Evolutionary conservation across 2,888 invertebrate species (phyloP).

Genomic region (Drosophila imparisetae): DNA sequence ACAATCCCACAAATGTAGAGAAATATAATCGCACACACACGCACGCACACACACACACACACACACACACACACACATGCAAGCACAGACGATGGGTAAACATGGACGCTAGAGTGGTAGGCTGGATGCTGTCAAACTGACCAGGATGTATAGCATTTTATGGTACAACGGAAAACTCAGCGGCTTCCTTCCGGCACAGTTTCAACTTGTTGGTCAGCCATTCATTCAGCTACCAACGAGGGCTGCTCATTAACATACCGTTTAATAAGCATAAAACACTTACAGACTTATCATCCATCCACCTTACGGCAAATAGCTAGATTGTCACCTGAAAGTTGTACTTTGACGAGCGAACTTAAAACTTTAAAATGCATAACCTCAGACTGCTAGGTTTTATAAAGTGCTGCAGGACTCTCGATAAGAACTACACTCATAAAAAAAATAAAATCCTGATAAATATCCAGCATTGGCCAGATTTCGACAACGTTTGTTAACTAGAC

Average conservation of each 20-base stretch:
- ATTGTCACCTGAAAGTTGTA: not conserved
- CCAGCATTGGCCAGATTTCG: not conserved
- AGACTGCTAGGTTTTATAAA: not conserved
- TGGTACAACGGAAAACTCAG: conserved; percentile 74
- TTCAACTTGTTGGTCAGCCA: conserved; percentile 46
- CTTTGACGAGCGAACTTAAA: not conserved
- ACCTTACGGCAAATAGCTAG: not conserved
- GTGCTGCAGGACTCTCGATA: not conserved
- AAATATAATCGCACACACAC: not conserved
- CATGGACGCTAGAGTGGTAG: conserved; percentile 35
- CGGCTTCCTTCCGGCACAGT: conserved; percentile 74
- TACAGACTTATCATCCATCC: not conserved
- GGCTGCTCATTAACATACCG: conserved; percentile 39
- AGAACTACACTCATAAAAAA: not conserved
- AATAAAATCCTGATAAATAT: not conserved
- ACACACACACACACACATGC: not conserved
- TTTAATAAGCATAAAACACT: conserved; percentile 4
- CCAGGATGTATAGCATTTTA: conserved; percentile 75
- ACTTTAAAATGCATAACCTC: not conserved
- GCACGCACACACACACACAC: not conserved
- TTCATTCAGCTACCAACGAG: conserved; percentile 31
- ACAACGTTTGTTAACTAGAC: not conserved
- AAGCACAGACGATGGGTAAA: conserved; percentile 43
- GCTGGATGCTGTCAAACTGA: conserved; percentile 23
- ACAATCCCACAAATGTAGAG: conserved; percentile 11